A percentile compares a stretch with the other conserved stretches of the same genome.
These are phyloP conservation scores for Aratinga solstitialis DNA, from an alignment of 2,797 vertebrate genomes.

Conservation along the genomic window DNA sequence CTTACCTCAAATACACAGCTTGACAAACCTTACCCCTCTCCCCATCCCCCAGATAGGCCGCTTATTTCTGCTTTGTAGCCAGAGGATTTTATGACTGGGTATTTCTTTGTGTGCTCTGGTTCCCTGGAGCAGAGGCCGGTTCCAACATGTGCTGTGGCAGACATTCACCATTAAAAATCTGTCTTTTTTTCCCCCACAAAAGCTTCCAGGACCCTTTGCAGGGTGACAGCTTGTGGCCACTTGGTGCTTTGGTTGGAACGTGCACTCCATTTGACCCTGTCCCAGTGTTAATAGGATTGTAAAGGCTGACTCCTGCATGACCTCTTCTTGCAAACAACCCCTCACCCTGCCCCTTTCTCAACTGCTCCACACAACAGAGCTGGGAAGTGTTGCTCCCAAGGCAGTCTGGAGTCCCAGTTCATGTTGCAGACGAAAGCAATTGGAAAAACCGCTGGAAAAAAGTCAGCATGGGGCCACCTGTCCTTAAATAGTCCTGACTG, in stretches of 20 bases:
- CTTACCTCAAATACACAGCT: neutral
- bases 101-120: neutral
- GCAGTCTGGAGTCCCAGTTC: conserved; percentile 38
- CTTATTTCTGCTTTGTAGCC: neutral
- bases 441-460: conserved; percentile 32
- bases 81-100: neutral
- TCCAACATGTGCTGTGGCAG: conserved; percentile 37
- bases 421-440: conserved; percentile 47
- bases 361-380: neutral
- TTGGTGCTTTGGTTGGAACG: conserved; percentile 51
- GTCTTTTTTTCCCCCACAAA: neutral
- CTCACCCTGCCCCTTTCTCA: conserved; percentile 63
- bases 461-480: conserved; percentile 51
- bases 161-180: conserved; percentile 22
- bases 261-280: conserved; percentile 74
- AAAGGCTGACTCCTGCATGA: conserved; percentile 73
- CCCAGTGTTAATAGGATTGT: conserved; percentile 71
- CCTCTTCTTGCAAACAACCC: conserved; percentile 69
- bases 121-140: neutral
- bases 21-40: neutral
- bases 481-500: conserved; percentile 44
- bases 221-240: conserved; percentile 59
- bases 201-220: conserved; percentile 29
- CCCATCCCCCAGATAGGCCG: neutral
- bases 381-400: conserved; percentile 20